Conservation (phyloP, 2,888 invertebrate genomes). For the Fissipunctia ypsillon region DNA sequence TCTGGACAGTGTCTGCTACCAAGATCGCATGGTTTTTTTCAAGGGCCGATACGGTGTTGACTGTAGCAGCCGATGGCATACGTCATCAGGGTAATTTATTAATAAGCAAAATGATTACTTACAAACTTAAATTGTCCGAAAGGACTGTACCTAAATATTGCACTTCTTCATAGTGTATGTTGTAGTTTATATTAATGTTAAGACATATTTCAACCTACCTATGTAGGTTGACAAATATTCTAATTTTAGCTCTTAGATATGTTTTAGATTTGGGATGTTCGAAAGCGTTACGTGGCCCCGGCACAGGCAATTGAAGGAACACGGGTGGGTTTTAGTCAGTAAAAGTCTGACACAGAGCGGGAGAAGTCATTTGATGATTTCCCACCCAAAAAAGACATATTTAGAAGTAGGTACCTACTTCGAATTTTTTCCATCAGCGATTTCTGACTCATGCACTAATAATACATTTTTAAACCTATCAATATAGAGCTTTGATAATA, state of each 20-base stretch:
- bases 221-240: too few relatives aligned
- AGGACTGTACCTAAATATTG: neutral
- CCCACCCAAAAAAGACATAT: too few relatives aligned
- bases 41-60: neutral
- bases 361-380: too few relatives aligned
- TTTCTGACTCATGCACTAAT: neutral
- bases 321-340: too few relatives aligned
- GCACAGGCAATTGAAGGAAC: too few relatives aligned
- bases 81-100: too few relatives aligned
- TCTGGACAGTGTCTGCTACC: slow-evolving; percentile 75
- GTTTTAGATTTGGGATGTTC: too few relatives aligned
- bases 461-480: neutral
- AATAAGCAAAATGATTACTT: neutral
- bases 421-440: neutral
- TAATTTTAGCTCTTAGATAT: too few relatives aligned
- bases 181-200: neutral
- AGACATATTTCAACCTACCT: too few relatives aligned
- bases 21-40: slow-evolving; percentile 37
- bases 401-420: neutral
- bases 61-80: neutral
- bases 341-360: too few relatives aligned
- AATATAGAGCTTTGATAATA: neutral
- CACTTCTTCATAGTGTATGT: neutral
- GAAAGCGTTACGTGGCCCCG: too few relatives aligned
- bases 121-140: neutral